A percentile compares a stretch with the other conserved stretches of the same genome.
Conservation (phyloP, 2,888 invertebrate genomes). For the Hyalella azteca region DNA sequence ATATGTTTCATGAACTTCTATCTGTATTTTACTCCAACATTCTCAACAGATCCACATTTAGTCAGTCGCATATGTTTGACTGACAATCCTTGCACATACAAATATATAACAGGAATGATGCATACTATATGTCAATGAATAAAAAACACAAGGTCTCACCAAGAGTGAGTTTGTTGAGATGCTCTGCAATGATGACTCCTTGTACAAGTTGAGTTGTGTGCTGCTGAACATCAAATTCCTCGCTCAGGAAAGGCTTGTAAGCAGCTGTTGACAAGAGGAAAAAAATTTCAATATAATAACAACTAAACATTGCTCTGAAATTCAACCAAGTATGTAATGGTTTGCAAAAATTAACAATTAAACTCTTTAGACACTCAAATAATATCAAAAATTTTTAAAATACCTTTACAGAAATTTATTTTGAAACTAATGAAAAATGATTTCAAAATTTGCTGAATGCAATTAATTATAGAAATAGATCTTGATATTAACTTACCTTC, state of each 20-base stretch:
- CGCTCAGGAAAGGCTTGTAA: conserved; percentile 52
- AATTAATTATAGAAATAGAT: background rate
- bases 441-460: too few species aligned
- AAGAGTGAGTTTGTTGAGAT: conserved; percentile 51
- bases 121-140: background rate
- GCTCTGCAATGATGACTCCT: conserved; percentile 53
- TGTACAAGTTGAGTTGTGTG: conserved; percentile 54
- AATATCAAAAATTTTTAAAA: background rate
- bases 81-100: too few species aligned
- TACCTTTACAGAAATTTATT: background rate
- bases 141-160: conserved; percentile 24
- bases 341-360: background rate
- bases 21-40: too few species aligned
- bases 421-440: background rate
- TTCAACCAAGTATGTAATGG: background rate
- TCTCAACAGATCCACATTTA: too few species aligned
- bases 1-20: too few species aligned
- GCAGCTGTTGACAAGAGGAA: conserved; percentile 15
- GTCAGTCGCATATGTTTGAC: too few species aligned
- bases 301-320: background rate
- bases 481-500: background rate
- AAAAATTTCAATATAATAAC: background rate
- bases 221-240: conserved; percentile 53
- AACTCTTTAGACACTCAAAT: background rate
- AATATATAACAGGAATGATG: too few species aligned